Conservation (phyloP, 2,113 vertebrate species). For the Oryctolagus cuniculus region mOryCun1.1 NC_091441.1:99608501-99609000, state of each 20-base stretch:
- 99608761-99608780: constrained; percentile 84
- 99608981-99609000: constrained; percentile 97
- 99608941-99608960: constrained; percentile 94
- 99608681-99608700: constrained; percentile 84
- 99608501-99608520: constrained; percentile 91
- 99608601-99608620: constrained; percentile 94
- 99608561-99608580: constrained; percentile 90
- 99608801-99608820: constrained; percentile 91
- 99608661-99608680: constrained; percentile 91
- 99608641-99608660: constrained; percentile 90
- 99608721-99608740: constrained; percentile 89
- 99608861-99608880: constrained; percentile 98
- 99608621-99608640: constrained; percentile 97
- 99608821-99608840: constrained; percentile 92
- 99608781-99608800: constrained; percentile 78
- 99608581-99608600: constrained; percentile 91
- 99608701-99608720: constrained; percentile 89
- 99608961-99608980: constrained; percentile 90
- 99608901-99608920: constrained; percentile 96
- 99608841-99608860: constrained; percentile 96
- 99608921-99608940: constrained; percentile 91
- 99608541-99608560: constrained; percentile 91
- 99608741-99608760: constrained; percentile 87
- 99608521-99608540: constrained; percentile 95
- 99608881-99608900: constrained; percentile 96